Evolutionary conservation across 2,797 vertebrate genomes (phyloP), one percentile per base, ranked within the genome.

Genomic region (Neosalanx taihuensis): DNA sequence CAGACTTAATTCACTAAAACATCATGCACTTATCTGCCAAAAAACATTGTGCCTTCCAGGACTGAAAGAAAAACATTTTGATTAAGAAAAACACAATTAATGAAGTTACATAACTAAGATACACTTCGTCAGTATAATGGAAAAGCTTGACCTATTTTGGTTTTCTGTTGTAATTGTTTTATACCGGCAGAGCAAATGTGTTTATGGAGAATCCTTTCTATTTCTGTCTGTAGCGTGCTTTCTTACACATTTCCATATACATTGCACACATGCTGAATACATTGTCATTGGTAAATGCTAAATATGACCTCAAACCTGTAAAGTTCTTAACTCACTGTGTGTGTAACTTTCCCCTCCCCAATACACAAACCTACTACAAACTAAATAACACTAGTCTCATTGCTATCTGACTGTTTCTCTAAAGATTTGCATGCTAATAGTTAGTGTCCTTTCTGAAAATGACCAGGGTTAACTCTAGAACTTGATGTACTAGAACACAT

Each of bases 151-250:
- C 73, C 72, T 70, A 67, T 51, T 83, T 70, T 4, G 64, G 57
- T 67, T 65, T 71, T 18, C 49, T 62, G 30, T 58, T 68, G 20
- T 71, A 75, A 79, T 60, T 72, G 57, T 79, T 46, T 69, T 60
- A 67, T 12, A 15, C 18, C 33, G 37, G 26, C 33, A 57, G 41
- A 70, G 46, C 37, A 15, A 71, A 72, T 20, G 67, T 41, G 58
- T 46, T 81, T 76, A 70, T 18, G 60, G 29, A 26, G 46, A 3
- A 26, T 64, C 23, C 23, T 30, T 57, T 29, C 64, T 58, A 66
- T 49, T 66, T 58, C 66, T 5, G 62, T 67, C 57, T 59, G 17
- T 86, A 82, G 83, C 82, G 79, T 83, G 83, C 80, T 49, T 17
- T 73, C 18, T 63, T 83, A 75, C 71, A 71, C 66, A 71, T 74